Conservation (phyloP, 2,888 invertebrate genomes). For the Drosophila suboccidentalis region DNA sequence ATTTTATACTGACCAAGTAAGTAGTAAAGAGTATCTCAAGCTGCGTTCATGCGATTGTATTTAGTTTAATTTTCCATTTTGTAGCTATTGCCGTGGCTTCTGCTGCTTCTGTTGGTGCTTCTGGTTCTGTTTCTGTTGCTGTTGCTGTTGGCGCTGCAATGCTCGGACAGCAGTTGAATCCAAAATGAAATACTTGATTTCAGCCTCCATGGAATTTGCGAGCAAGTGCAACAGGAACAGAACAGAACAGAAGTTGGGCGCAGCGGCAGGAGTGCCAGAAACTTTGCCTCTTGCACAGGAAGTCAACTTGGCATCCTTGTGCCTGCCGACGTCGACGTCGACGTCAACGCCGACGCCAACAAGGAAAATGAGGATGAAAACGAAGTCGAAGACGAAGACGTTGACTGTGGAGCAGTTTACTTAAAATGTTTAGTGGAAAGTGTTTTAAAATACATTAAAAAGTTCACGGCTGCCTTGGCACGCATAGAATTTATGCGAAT, state of each 20-base stretch:
- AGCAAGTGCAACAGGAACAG: constrained; percentile 55
- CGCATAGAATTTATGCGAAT: constrained; percentile 82
- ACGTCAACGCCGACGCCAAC: background rate
- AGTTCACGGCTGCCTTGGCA: constrained; percentile 80
- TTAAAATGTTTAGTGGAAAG: constrained; percentile 83
- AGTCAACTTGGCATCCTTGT: constrained; percentile 71
- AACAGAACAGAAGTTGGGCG: constrained; percentile 17
- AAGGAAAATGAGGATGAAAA: constrained; percentile 18
- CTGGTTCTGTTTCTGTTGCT: constrained; percentile 26
- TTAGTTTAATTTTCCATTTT: constrained; percentile 64
- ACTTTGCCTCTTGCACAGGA: constrained; percentile 75
- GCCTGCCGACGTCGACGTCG: constrained; percentile 34
- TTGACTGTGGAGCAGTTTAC: constrained; percentile 66
- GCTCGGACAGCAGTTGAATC: constrained; percentile 80
- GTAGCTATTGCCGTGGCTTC: constrained; percentile 46
- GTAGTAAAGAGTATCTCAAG: constrained; percentile 49
- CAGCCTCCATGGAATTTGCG: constrained; percentile 76
- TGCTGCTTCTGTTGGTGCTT: constrained; percentile 27
- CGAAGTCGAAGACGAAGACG: constrained; percentile 19
- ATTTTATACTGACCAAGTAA: background rate
- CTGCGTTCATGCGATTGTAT: constrained; percentile 10
- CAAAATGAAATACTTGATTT: constrained; percentile 82
- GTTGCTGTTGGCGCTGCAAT: constrained; percentile 59
- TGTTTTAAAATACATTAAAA: constrained; percentile 83
- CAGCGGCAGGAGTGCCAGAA: constrained; percentile 51